These are phyloP conservation scores for Crypturellus tataupa DNA, from an alignment of 2,797 vertebrate species.

Conservation along the genomic window DNA sequence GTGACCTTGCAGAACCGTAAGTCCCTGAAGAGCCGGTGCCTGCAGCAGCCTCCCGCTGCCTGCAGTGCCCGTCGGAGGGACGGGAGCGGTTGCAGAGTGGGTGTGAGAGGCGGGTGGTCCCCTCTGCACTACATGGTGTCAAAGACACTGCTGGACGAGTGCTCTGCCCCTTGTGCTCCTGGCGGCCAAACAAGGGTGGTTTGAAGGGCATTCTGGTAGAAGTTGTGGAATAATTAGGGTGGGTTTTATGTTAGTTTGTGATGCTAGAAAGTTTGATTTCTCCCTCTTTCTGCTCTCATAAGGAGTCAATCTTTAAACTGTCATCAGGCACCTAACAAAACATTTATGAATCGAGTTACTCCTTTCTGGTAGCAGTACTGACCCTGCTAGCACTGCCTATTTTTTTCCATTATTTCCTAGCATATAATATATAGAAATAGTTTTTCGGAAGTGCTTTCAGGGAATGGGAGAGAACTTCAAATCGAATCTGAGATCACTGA, in stretches of 20 bases:
- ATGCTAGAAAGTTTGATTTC: not conserved
- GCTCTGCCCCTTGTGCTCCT: not conserved
- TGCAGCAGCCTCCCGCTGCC: not conserved
- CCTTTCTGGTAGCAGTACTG: not conserved
- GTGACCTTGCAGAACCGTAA: accelerated
- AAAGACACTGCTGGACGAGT: not conserved
- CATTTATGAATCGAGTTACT: not conserved
- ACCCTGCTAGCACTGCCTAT: not conserved
- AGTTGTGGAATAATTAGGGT: not conserved
- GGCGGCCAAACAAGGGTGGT: not conserved
- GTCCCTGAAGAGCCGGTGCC: not conserved
- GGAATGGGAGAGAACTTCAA: not conserved
- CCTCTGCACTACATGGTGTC: accelerated
- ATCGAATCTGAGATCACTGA: not conserved
- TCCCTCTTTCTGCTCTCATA: not conserved
- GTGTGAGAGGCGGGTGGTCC: not conserved
- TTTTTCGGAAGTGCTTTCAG: not conserved
- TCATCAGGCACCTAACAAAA: not conserved
- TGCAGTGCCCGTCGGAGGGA: accelerated
- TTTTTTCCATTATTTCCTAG: conserved; percentile 33
- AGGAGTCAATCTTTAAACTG: not conserved
- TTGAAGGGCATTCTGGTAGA: not conserved
- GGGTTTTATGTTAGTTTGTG: not conserved
- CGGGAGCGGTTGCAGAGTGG: not conserved
- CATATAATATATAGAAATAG: not conserved